A percentile compares a stretch with the other conserved stretches of the same genome.
These are phyloP conservation scores for Drosophila rellima DNA, from an alignment of 2,888 invertebrate genomes.

Conservation along the genomic window DNA sequence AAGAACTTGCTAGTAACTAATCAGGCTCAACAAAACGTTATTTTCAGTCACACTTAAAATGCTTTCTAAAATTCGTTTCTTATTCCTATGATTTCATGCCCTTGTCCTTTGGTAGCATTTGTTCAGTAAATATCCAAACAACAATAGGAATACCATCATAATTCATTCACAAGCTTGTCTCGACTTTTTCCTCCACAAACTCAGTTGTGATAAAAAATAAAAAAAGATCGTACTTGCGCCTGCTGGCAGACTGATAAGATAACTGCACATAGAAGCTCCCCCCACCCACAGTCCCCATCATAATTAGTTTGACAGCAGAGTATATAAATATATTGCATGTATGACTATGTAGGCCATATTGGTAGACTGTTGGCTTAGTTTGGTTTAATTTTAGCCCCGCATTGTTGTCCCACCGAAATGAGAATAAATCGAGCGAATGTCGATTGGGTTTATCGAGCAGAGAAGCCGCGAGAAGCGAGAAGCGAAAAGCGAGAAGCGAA, in stretches of 20 bases:
- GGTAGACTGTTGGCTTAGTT: constrained; percentile 9
- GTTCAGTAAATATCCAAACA: too few relatives aligned
- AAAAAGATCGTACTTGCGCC: constrained; percentile 15
- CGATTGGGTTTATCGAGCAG: constrained; percentile 50
- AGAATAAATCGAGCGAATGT: constrained; percentile 30
- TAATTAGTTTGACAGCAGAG: constrained; percentile 37
- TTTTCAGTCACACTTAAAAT: too few relatives aligned
- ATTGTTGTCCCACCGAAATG: constrained; percentile 12
- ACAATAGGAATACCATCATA: too few relatives aligned
- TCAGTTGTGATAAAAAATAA: constrained; percentile 17
- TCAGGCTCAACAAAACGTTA: too few relatives aligned
- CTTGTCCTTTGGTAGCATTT: too few relatives aligned
- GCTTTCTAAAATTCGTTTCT: too few relatives aligned
- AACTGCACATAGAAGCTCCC: constrained; percentile 13
- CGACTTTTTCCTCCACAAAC: too few relatives aligned
- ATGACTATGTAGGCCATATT: constrained; percentile 2
- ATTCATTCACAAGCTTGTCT: too few relatives aligned
- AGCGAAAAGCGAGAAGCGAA: too few relatives aligned
- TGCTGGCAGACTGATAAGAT: constrained; percentile 53
- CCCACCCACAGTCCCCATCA: neutral
- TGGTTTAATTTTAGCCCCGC: constrained; percentile 18
- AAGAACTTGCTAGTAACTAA: too few relatives aligned
- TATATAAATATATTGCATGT: constrained; percentile 10
- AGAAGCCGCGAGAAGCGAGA: neutral
- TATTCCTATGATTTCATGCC: too few relatives aligned